A percentile compares a stretch with the other conserved stretches of the same genome.
phyloP scores from a whole-genome alignment of 2,797 vertebrate genomes.

The Halcyon badia region DNA sequence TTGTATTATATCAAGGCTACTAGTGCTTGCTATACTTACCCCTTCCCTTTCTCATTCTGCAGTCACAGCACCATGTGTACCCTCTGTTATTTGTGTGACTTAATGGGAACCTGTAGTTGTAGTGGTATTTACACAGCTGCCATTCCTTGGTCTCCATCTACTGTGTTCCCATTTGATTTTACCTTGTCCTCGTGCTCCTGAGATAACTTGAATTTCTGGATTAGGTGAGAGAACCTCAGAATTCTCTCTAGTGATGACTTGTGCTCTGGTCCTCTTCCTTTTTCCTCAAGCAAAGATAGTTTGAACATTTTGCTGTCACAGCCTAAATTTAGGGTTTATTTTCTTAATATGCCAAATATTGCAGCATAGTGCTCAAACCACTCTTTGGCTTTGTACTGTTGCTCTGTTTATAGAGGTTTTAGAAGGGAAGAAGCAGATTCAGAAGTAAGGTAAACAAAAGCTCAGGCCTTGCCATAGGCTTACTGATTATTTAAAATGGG shows the following conservation, averaged over 20 bases:
- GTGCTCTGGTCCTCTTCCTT: neutral
- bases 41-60: neutral
- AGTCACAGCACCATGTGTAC: too few species aligned
- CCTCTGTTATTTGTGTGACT: neutral
- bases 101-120: neutral
- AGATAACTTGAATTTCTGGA: neutral
- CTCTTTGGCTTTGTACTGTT: neutral
- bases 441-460: conserved; percentile 15
- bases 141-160: neutral
- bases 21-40: neutral
- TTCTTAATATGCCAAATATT: neutral
- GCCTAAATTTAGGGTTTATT: conserved; percentile 23
- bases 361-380: neutral
- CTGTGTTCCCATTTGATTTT: neutral
- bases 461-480: neutral
- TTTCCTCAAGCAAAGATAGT: neutral
- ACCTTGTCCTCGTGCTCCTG: neutral
- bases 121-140: neutral
- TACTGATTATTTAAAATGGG: neutral
- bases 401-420: neutral
- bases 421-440: neutral
- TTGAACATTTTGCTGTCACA: neutral
- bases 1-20: neutral
- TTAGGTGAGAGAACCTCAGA: neutral
- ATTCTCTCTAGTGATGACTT: neutral